phyloP scores from a whole-genome alignment of 2,797 vertebrate genomes.

The Vireo griseus region DNA sequence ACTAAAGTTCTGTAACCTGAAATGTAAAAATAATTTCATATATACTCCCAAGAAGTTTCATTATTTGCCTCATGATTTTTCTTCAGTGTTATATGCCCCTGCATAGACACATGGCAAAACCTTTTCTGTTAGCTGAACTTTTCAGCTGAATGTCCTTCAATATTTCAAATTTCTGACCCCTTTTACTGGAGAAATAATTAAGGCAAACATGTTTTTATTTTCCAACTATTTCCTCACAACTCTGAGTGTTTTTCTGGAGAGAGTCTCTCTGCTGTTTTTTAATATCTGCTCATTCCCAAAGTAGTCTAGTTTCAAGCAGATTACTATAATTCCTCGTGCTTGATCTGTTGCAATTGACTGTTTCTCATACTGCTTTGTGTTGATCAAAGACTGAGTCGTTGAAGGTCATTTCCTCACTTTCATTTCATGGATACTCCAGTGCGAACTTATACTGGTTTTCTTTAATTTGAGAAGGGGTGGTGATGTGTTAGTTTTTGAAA shows the following conservation, averaged over 20 bases:
- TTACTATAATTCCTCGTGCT: rapidly evolving
- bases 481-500: neutral
- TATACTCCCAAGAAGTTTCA: neutral
- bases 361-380: neutral
- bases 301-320: neutral
- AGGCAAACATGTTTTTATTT: neutral
- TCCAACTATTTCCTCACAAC: neutral
- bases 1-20: neutral
- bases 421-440: neutral
- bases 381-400: neutral
- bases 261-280: neutral
- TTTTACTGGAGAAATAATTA: neutral
- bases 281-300: neutral
- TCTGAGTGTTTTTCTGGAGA: neutral
- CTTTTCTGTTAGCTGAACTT: neutral
- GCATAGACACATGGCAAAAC: neutral
- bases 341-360: neutral
- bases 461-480: neutral
- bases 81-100: neutral
- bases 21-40: neutral
- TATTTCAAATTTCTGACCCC: neutral
- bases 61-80: constrained; percentile 1
- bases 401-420: neutral
- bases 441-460: neutral
- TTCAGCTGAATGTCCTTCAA: neutral